Conservation (phyloP, 2,113 vertebrate genomes). For the pig (Sus scrofa) region T2T-Sscrofa CM000821.6:25764501-25765000, state of each 20-base stretch:
- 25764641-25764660: neutral
- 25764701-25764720: neutral
- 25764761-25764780: neutral
- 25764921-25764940: neutral
- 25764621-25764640: rapidly evolving
- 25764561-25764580: neutral
- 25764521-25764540: neutral
- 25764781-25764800: rapidly evolving
- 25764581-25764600: rapidly evolving
- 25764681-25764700: too few species aligned
- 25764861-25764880: neutral
- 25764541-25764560: neutral
- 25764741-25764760: rapidly evolving
- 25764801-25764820: rapidly evolving
- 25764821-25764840: neutral
- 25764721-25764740: rapidly evolving
- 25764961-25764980: neutral
- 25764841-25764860: neutral
- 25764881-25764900: too few species aligned
- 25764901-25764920: rapidly evolving
- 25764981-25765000: neutral
- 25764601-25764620: too few species aligned
- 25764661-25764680: neutral
- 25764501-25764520: neutral
- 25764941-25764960: too few species aligned